These are phyloP conservation scores for Hetaerina titia DNA, from an alignment of 2,888 invertebrate genomes.

Conservation along the genomic window DNA sequence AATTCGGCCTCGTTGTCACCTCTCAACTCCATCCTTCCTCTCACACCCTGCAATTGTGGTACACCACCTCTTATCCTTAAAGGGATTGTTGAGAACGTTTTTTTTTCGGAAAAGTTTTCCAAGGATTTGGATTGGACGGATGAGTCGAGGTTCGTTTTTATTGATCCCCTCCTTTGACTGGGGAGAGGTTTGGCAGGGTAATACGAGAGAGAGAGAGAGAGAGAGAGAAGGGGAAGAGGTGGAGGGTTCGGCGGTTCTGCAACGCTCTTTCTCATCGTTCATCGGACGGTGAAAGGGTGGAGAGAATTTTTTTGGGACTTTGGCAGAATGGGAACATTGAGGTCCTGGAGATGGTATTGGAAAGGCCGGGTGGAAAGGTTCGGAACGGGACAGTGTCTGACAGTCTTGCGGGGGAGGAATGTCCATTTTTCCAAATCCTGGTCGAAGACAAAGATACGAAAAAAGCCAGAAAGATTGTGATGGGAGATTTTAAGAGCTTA, in stretches of 20 bases:
- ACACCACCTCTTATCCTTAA: neutral
- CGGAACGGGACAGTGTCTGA: neutral
- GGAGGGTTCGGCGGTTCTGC: neutral
- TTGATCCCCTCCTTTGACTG: slow-evolving; percentile 10
- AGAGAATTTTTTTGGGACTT: neutral
- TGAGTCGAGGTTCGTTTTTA: slow-evolving; percentile 16
- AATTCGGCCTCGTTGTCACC: neutral
- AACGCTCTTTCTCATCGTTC: neutral
- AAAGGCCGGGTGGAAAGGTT: neutral
- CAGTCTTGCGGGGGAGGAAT: neutral
- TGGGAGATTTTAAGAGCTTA: neutral
- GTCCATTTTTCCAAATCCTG: neutral
- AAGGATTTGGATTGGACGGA: slow-evolving; percentile 20
- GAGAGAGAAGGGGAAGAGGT: neutral
- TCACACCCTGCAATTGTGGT: neutral
- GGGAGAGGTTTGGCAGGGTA: neutral
- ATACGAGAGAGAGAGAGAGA: neutral
- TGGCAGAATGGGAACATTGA: neutral
- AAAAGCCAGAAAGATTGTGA: neutral
- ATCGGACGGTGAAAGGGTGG: neutral
- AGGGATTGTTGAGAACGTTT: neutral
- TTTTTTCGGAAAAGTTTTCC: slow-evolving; percentile 5
- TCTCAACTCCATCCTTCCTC: neutral
- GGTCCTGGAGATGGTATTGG: neutral
- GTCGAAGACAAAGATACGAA: neutral